Percentiles rank a stretch among this genome's conserved stretches.
phyloP scores from a whole-genome alignment of 2,888 invertebrate genomes.

The Arge pagana region DNA sequence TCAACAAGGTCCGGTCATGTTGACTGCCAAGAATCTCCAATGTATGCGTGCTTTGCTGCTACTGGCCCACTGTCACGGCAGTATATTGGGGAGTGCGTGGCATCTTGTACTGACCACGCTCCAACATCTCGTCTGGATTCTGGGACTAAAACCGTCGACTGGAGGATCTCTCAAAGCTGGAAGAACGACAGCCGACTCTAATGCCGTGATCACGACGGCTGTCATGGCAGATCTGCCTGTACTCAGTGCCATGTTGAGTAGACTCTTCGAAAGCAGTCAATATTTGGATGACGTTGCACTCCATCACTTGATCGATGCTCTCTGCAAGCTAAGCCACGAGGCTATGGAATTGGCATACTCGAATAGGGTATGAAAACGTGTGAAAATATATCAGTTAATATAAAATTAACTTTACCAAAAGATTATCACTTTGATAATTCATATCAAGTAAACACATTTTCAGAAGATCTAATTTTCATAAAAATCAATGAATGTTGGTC shows the following conservation, averaged over 20 bases:
- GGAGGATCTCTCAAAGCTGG: conserved; percentile 91
- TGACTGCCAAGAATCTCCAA: conserved; percentile 96
- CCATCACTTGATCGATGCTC: conserved; percentile 93
- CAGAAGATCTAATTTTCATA: background rate
- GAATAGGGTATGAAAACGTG: conserved; percentile 87
- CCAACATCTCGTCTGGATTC: conserved; percentile 92
- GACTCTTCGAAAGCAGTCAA: conserved; percentile 93
- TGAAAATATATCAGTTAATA: too few relatives aligned
- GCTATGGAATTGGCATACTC: conserved; percentile 97
- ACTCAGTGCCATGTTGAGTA: conserved; percentile 87
- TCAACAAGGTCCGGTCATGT: conserved; percentile 90
- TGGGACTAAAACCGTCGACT: conserved; percentile 92
- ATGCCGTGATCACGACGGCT: conserved; percentile 90
- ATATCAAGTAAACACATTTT: background rate
- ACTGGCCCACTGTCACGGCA: conserved; percentile 90
- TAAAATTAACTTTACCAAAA: too few relatives aligned
- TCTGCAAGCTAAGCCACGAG: conserved; percentile 94
- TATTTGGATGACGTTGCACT: conserved; percentile 91
- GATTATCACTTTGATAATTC: too few relatives aligned
- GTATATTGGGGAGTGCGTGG: conserved; percentile 92
- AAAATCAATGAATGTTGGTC: background rate
- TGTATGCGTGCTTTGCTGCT: conserved; percentile 91
- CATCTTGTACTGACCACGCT: conserved; percentile 93
- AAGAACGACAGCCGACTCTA: conserved; percentile 76
- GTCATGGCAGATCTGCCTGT: conserved; percentile 95